Conservation (phyloP, 2,113 vertebrate species). For the Caracal caracal region DNA sequence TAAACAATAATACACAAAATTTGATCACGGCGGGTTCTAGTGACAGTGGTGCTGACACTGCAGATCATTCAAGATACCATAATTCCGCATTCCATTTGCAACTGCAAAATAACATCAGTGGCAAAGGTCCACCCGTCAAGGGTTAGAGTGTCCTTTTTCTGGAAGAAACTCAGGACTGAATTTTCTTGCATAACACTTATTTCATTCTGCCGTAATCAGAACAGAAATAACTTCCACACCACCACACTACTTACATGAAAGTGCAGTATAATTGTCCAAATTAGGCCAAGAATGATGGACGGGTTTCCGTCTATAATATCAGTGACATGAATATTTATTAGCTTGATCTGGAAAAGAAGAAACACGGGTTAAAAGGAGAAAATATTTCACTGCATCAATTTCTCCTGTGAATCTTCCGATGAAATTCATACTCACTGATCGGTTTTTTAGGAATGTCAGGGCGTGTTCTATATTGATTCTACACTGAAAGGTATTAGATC, state of each 20-base stretch:
- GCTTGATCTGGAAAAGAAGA: constrained; percentile 90
- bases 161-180: not conserved
- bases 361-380: constrained; percentile 72
- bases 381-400: constrained; percentile 53
- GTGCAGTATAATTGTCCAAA: constrained; percentile 98
- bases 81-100: not conserved
- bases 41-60: not conserved
- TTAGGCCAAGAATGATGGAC: constrained; percentile 96
- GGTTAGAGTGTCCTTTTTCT: constrained; percentile 24
- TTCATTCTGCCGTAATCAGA: not conserved
- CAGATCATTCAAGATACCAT: not conserved
- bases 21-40: not conserved
- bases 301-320: constrained; percentile 97
- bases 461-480: constrained; percentile 96
- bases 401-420: constrained; percentile 41
- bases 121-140: not conserved
- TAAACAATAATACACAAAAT: not conserved
- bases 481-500: constrained; percentile 92
- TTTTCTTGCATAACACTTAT: not conserved
- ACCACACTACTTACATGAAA: constrained; percentile 92
- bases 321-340: constrained; percentile 97
- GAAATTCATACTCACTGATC: constrained; percentile 90
- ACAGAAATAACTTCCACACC: not conserved
- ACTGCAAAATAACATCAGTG: not conserved
- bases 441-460: constrained; percentile 91